phyloP scores from a whole-genome alignment of 1,140 invertebrate species.

The Eufriesea mexicana region DNA sequence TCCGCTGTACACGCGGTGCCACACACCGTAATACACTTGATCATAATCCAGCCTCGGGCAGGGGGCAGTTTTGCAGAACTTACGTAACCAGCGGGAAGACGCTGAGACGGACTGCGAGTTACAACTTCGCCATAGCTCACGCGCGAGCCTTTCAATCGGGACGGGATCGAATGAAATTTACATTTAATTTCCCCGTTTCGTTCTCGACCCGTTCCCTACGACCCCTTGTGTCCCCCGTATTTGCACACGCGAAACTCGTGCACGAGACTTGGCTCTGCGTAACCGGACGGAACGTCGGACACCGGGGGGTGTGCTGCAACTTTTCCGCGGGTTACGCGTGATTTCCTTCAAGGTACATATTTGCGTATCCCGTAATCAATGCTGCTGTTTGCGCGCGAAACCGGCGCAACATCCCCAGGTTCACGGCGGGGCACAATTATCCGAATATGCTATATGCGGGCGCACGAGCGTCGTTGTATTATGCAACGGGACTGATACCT shows the following conservation, averaged over 20 bases:
- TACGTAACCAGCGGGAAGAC: no score
- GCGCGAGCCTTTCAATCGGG: no score
- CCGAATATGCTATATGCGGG: background rate
- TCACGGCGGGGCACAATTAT: slow-evolving; percentile 33
- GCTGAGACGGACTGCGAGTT: no score
- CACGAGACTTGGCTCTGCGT: background rate
- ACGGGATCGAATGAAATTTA: no score
- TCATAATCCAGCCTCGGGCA: no score
- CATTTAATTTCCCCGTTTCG: background rate
- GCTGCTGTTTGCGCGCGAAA: slow-evolving; percentile 37
- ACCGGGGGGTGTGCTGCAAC: background rate
- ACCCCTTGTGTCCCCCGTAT: background rate
- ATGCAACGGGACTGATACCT: background rate
- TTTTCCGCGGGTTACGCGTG: background rate
- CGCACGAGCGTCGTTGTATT: background rate
- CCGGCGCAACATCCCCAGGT: background rate
- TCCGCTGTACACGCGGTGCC: no score
- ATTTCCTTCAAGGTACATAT: slow-evolving; percentile 45
- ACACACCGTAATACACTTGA: no score
- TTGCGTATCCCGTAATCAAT: slow-evolving; percentile 43
- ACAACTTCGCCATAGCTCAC: no score
- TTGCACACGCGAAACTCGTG: background rate
- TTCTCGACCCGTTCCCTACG: no score
- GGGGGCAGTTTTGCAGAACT: no score
- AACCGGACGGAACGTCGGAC: background rate